Evolutionary conservation across 2,888 invertebrate species (phyloP).

Genomic region (Hyalella azteca): DNA sequence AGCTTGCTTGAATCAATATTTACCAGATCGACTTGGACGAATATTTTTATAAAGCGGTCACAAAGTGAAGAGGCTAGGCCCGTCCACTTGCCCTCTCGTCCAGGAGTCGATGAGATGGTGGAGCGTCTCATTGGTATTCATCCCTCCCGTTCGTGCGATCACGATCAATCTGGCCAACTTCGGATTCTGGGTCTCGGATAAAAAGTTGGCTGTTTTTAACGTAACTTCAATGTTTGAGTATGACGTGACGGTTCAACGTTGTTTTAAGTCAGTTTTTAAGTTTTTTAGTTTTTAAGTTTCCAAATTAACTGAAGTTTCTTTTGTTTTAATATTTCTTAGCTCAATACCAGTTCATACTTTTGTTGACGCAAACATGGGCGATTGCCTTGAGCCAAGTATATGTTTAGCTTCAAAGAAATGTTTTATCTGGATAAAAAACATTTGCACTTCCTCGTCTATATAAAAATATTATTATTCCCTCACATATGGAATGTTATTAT

Average conservation of each 20-base stretch:
- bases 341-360: background rate
- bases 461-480: too few species aligned
- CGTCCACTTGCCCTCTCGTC: too few species aligned
- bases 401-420: too few species aligned
- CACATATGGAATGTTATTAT: too few species aligned
- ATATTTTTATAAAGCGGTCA: too few species aligned
- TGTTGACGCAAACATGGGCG: background rate
- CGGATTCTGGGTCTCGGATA: background rate
- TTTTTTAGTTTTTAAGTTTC: background rate
- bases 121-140: constrained; percentile 9
- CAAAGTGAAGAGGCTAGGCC: too few species aligned
- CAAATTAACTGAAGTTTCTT: background rate
- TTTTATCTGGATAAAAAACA: too few species aligned
- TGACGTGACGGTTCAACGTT: background rate
- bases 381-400: too few species aligned
- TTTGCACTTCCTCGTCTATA: too few species aligned
- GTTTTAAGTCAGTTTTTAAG: background rate
- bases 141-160: background rate
- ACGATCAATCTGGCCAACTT: background rate
- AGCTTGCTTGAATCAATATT: too few species aligned
- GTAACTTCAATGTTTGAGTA: background rate
- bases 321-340: background rate
- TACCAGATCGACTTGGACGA: too few species aligned
- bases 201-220: too few species aligned
- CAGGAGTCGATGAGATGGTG: background rate